Evolutionary conservation across 2,888 invertebrate genomes (phyloP).

Genomic region (Gortyna flavago): DNA sequence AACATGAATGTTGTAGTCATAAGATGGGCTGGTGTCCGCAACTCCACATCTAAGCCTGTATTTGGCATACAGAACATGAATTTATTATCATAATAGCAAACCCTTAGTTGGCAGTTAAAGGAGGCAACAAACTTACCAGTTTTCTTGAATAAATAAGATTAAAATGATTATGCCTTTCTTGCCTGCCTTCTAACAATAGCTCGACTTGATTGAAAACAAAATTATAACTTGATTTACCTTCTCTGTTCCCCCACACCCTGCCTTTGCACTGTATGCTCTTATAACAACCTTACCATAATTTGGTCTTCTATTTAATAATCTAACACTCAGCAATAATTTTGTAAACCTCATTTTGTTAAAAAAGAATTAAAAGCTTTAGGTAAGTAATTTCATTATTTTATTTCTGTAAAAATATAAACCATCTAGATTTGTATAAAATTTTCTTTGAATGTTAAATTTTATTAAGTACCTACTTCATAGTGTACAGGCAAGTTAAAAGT

Average conservation of each 20-base stretch:
- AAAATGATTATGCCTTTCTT: slow-evolving; percentile 16
- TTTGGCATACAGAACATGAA: background rate
- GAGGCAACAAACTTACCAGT: background rate
- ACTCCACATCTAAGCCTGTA: background rate
- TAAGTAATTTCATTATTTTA: slow-evolving; percentile 55
- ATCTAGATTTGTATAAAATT: slow-evolving; percentile 73
- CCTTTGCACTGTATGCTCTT: slow-evolving; percentile 52
- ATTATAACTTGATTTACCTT: slow-evolving; percentile 44
- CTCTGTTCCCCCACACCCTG: slow-evolving; percentile 14
- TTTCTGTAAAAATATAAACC: slow-evolving; percentile 70
- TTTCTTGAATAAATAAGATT: no score
- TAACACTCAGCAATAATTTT: slow-evolving; percentile 79
- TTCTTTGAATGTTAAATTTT: slow-evolving; percentile 43
- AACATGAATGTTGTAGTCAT: background rate
- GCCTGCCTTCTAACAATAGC: background rate
- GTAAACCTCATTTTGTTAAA: slow-evolving; percentile 78
- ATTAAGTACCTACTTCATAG: slow-evolving; percentile 13
- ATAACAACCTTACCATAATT: slow-evolving; percentile 47
- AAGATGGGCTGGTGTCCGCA: background rate
- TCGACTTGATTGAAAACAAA: background rate
- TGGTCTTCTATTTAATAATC: slow-evolving; percentile 59
- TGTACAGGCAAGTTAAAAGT: slow-evolving; percentile 7
- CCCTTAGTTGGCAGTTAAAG: background rate
- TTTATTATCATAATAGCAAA: background rate
- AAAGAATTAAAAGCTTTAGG: slow-evolving; percentile 59